Evolutionary conservation across 2,888 invertebrate genomes (phyloP).

Genomic region (Drosophila mercatorum): DNA sequence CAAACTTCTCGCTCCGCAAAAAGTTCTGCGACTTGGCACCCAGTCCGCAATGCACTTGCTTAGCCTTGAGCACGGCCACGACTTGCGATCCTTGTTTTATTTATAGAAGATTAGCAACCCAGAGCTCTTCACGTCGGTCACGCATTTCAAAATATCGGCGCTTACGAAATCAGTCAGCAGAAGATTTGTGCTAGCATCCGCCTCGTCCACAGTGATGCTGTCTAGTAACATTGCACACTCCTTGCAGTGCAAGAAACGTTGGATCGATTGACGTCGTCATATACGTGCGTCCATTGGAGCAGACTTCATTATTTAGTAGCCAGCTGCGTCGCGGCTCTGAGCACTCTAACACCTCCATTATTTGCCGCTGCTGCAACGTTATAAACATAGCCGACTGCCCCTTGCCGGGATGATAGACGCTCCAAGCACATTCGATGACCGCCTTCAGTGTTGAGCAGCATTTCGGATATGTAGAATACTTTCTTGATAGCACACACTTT

Average conservation of each 20-base stretch:
- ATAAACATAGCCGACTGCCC: conserved; percentile 68
- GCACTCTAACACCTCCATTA: conserved; percentile 80
- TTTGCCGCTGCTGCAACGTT: conserved; percentile 48
- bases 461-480: conserved; percentile 73
- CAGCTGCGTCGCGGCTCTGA: conserved; percentile 90
- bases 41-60: conserved; percentile 88
- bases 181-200: conserved; percentile 85
- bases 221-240: conserved; percentile 89
- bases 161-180: conserved; percentile 66
- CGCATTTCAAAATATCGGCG: conserved; percentile 50
- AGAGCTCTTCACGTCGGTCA: conserved; percentile 83
- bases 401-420: conserved; percentile 79
- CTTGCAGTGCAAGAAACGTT: conserved; percentile 89
- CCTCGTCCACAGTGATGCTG: conserved; percentile 88
- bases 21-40: conserved; percentile 92
- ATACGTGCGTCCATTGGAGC: conserved; percentile 93
- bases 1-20: conserved; percentile 87
- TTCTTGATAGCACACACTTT: conserved; percentile 60
- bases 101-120: conserved; percentile 91
- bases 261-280: conserved; percentile 92
- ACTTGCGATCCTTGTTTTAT: conserved; percentile 92
- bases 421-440: conserved; percentile 68
- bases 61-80: conserved; percentile 78
- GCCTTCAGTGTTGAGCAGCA: conserved; percentile 55
- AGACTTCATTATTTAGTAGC: conserved; percentile 91